Percentiles rank a stretch among this genome's conserved stretches.
Conservation (phyloP, 1,140 invertebrate genomes). For the Scaptomyza hsui region DNA sequence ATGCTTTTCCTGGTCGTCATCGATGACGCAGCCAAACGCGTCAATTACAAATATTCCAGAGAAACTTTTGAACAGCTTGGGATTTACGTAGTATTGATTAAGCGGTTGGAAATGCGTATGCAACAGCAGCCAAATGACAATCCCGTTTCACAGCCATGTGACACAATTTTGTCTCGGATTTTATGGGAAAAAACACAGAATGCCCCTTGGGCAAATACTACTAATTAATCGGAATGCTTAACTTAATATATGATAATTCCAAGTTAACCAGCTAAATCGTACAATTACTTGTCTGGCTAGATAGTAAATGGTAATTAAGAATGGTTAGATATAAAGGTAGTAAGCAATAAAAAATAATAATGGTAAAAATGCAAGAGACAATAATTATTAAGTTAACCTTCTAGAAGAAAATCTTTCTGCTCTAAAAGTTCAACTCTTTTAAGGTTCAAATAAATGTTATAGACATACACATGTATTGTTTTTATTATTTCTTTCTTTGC, state of each 20-base stretch:
- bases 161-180: slow-evolving; percentile 8
- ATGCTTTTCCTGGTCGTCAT: not conserved
- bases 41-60: slow-evolving; percentile 7
- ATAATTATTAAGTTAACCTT: too few relatives aligned
- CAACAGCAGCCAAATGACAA: not conserved
- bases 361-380: too few relatives aligned
- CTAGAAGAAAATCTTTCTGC: too few relatives aligned
- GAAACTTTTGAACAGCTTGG: not conserved
- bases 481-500: not conserved
- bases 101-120: slow-evolving; percentile 12
- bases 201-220: not conserved
- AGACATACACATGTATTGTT: not conserved
- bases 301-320: too few relatives aligned
- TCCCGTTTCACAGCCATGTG: slow-evolving; percentile 8
- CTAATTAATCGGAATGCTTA: not conserved
- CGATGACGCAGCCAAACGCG: not conserved
- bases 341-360: too few relatives aligned
- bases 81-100: slow-evolving; percentile 19
- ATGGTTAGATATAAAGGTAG: too few relatives aligned
- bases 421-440: too few relatives aligned
- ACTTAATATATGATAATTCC: not conserved
- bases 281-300: too few relatives aligned
- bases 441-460: not conserved
- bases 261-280: too few relatives aligned
- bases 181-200: slow-evolving; percentile 13